A percentile compares a stretch with the other conserved stretches of the same genome.
These are phyloP conservation scores for Oncorhynchus tshawytscha DNA, from an alignment of 2,113 vertebrate species.

Conservation along the genomic window DNA sequence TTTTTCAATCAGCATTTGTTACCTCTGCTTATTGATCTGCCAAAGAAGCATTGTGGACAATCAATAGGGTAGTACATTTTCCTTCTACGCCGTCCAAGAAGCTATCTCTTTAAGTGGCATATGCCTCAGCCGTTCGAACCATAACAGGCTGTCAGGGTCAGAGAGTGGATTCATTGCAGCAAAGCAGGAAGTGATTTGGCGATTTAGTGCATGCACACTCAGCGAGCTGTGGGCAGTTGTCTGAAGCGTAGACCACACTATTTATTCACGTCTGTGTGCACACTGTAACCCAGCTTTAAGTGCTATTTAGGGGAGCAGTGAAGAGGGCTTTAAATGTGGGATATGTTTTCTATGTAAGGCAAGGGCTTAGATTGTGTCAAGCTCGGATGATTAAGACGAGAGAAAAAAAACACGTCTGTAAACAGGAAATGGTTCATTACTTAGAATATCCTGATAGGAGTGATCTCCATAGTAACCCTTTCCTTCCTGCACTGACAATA, in stretches of 20 bases:
- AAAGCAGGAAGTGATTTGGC: slow-evolving; percentile 22
- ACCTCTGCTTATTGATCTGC: slow-evolving; percentile 4
- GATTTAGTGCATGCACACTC: slow-evolving; percentile 41
- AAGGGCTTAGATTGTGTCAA: too few relatives aligned
- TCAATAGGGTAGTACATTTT: not conserved
- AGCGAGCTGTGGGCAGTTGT: slow-evolving; percentile 14
- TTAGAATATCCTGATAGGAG: slow-evolving; percentile 52
- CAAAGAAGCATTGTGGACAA: not conserved
- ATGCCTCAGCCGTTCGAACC: not conserved
- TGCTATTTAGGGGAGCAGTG: not conserved
- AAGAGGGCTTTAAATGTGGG: too few relatives aligned
- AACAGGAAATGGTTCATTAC: slow-evolving; percentile 66
- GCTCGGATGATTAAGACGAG: too few relatives aligned
- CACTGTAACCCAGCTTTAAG: not conserved
- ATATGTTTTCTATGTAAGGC: too few relatives aligned
- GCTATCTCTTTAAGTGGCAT: slow-evolving; percentile 1
- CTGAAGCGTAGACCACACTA: too few relatives aligned
- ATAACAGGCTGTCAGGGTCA: not conserved
- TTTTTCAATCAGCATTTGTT: not conserved
- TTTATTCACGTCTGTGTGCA: too few relatives aligned
- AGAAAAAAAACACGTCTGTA: slow-evolving; percentile 31
- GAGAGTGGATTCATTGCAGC: not conserved
- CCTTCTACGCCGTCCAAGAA: not conserved
- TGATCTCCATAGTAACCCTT: slow-evolving; percentile 43
- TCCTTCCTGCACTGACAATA: slow-evolving; percentile 37